Conservation (phyloP, 2,888 invertebrate species). For the Sphinx pinastri region DNA sequence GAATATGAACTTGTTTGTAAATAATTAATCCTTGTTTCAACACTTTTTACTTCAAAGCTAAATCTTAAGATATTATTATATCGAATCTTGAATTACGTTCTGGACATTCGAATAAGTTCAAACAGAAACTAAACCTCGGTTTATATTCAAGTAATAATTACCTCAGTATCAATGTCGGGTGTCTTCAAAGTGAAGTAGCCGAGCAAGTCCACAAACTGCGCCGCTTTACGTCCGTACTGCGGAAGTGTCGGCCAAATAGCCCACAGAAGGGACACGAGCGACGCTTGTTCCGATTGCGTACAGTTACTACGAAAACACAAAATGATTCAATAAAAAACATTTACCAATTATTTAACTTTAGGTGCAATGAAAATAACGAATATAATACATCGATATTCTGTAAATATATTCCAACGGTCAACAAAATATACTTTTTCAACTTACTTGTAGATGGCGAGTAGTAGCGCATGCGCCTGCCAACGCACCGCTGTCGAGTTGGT, state of each 20-base stretch:
- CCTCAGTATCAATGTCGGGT: constrained; percentile 87
- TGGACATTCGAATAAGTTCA: no score
- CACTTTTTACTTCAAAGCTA: no score
- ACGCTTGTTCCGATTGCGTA: constrained; percentile 89
- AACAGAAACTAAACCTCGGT: not conserved
- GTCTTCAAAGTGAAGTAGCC: constrained; percentile 97
- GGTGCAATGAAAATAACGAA: constrained; percentile 8
- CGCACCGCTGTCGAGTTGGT: constrained; percentile 96
- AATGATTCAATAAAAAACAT: not conserved
- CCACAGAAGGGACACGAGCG: constrained; percentile 93
- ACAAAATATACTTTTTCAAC: constrained; percentile 40
- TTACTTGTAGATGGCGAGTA: constrained; percentile 92
- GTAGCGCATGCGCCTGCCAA: constrained; percentile 97
- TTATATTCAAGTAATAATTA: constrained; percentile 39
- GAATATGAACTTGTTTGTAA: not conserved
- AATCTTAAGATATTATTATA: no score
- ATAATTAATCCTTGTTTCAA: no score
- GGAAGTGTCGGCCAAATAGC: constrained; percentile 95
- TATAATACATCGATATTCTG: no score
- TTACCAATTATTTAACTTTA: no score
- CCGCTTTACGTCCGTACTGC: constrained; percentile 95
- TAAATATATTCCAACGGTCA: no score
- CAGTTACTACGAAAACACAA: constrained; percentile 85
- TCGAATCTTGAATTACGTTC: no score
- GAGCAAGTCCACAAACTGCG: constrained; percentile 97